Evolutionary conservation across 2,113 vertebrate genomes (phyloP), one percentile per base, ranked within the genome.

Genomic region (Bagarius yarrelli): DNA sequence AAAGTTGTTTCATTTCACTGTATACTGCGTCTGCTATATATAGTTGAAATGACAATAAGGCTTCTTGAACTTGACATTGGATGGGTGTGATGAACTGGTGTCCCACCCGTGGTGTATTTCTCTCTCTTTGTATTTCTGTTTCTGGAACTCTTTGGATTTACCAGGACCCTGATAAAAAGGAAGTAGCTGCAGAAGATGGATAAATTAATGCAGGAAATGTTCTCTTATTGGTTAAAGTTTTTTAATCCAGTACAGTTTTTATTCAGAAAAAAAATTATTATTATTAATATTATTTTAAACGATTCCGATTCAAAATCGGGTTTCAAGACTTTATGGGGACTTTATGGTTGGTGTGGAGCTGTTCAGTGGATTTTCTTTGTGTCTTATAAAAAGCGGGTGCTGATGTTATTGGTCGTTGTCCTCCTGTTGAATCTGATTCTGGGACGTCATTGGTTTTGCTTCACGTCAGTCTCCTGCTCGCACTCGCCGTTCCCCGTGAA

Each of bases 401-500:
- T n/a, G 44, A 47, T 59, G 21, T 70, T 85, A 89, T 90, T 91
- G 87, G 90, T 44, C 40, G 16, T 30, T 9, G 19, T 18, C 18
- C 27, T 69, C 70, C 44, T 13, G 44, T 11, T 71, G 16, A 53
- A 18, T 52, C 25, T 32, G 32, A 66, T 55, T 79, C 60, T 73
- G 36, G 36, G 34, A 79, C 67, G 52, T 72, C 72, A 85, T 89
- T 87, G 88, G 86, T 79, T 75, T 79, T 25, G 23, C 36, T 14
- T 70, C 47, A 71, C 76, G 89, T 89, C 93, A 84, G 66, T 91
- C 89, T 11, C 18, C 9, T 76, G 77, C 59, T 74, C 71, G 74
- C 81, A 2, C 59, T 27, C 84, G 21, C 84, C 86, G 89, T 87
- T 89, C 86, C 18, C 9, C 8, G 56, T 88, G 92, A 89, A 89